Base-by-base conservation (phyloP, 2,113 vertebrate species). In the Artemisiospiza belli region DNA sequence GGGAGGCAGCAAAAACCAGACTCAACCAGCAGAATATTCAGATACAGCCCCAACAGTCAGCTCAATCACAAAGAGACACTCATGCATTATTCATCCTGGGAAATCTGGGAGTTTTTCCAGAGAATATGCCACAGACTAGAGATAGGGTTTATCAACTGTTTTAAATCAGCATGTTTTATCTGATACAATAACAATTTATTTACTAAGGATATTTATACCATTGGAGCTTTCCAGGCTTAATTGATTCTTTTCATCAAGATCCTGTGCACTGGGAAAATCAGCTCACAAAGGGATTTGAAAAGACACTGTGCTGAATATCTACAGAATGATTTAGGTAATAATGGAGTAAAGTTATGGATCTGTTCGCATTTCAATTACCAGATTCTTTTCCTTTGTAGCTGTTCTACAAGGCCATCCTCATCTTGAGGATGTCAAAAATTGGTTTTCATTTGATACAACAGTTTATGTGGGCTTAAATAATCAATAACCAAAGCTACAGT, bases 181-280 rank as follows among this genome's bases (percentile, higher is more conserved):
- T 96, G 97, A 97, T 94, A 95, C 89, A 98, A 96, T 96, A 97
- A 96, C 85, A 95, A 87, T 97, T 96, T 97, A 95, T 97, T 97
- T 97, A 94, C 89, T 92, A 58, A 80, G 43, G 87, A 94, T 82
- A 87, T 95, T 96, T 97, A 92, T 87, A 93, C 49, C 80, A 90
- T 68, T 58, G 58, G 92, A 95, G 83, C 44, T 93, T 93, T 91
- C 75, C 95, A 78, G 93, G 27, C 79, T 89, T 92, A 97, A 96
- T 92, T 96, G 86, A 91, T 95, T 94, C 67, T 96, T 96, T 95
- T 97, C 91, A 96, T 95, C 96, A 94, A 59, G 64, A 63, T 94
- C 79, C 86, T 78, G 70, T 95, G 61, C 90, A 54, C 43, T 92
- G 90, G 85, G 79, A 96, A 96, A 97, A 96, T 31, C 46, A 46